Conservation (phyloP, 2,113 vertebrate genomes). For the Aegithalos caudatus region DNA sequence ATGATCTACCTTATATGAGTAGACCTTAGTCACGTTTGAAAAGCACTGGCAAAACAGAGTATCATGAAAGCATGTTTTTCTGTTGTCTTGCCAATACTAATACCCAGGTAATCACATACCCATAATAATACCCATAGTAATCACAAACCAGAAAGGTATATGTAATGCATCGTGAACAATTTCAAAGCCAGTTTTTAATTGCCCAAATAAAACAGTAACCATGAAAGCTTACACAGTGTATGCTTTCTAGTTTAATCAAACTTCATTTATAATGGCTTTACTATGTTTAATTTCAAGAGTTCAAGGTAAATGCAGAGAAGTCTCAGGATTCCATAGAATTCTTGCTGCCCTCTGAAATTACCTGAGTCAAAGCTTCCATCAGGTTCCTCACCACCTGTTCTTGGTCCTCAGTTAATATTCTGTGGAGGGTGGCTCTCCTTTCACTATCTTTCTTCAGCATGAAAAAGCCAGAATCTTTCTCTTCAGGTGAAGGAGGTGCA, state of each 20-base stretch:
- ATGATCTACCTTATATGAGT: neutral
- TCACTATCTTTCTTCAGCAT: conserved; percentile 97
- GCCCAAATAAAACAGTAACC: neutral
- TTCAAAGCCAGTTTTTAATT: neutral
- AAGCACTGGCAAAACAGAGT: neutral
- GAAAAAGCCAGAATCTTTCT: conserved; percentile 95
- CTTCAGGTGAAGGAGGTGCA: conserved; percentile 95
- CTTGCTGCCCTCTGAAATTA: conserved; percentile 22
- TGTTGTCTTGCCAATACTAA: neutral
- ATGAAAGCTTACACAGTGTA: neutral
- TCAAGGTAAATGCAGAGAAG: neutral
- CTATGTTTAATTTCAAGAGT: neutral
- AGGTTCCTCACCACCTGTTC: conserved; percentile 92
- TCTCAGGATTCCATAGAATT: neutral
- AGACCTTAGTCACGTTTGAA: neutral
- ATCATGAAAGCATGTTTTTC: neutral
- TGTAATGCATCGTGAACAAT: neutral
- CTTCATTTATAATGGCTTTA: neutral
- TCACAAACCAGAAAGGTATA: neutral
- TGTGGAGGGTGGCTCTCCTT: conserved; percentile 91
- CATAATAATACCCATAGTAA: neutral
- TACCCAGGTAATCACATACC: too few species aligned
- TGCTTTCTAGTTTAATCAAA: neutral
- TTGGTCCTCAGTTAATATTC: conserved; percentile 91
- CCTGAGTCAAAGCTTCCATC: conserved; percentile 90